Evolutionary conservation across 2,113 vertebrate species (phyloP), one percentile per base, ranked within the genome.

Genomic region (Peromyscus polionotus): DNA sequence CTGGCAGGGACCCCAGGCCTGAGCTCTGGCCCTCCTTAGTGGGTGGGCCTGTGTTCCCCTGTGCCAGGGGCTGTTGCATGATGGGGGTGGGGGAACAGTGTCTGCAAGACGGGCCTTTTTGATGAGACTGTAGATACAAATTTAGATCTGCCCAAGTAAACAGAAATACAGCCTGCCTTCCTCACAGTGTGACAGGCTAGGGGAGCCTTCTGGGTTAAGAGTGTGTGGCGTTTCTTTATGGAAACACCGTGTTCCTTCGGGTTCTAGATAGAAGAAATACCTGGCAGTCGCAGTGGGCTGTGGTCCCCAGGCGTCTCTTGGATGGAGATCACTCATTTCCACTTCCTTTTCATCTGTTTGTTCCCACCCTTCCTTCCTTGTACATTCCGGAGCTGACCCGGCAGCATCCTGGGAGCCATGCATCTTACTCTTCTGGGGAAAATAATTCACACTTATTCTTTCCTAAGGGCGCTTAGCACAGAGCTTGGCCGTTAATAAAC

Each of bases 101-200:
- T 81, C 83, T 91, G 24, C 2, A 3, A 95, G 45, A 48, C 63
- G 84, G 45, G 12, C 72, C 76, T 90, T 42, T 45, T 39, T 5
- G 67, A 31, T 89, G 79, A 91, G 42, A 63, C 20, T 59, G 17
- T 45, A 42, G 65, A 33, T 83, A 33, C 39, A 79, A 89, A 75
- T 94, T 67, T 70, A 95, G 86, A 89, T 54, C 89, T 94, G 42
- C 79, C 87, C 83, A 81, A 97, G 76, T 87, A 72, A 96, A 93
- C 77, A 89, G 51, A 97, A 91, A 79, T 2, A 63, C 59, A 95
- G 4, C 51, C 24, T 8, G 61, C 24, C 14, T 68, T 94, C 83
- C 42, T 26, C 51, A 42, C 11, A 48, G 54, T 57, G 86, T 91
- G 96, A 85, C 80, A 65, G 65, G 54, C 75, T 31, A 36, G 57